Evolutionary conservation across 2,113 vertebrate genomes (phyloP), one percentile per base, ranked within the genome.

Genomic region (Willisornis vidua): DNA sequence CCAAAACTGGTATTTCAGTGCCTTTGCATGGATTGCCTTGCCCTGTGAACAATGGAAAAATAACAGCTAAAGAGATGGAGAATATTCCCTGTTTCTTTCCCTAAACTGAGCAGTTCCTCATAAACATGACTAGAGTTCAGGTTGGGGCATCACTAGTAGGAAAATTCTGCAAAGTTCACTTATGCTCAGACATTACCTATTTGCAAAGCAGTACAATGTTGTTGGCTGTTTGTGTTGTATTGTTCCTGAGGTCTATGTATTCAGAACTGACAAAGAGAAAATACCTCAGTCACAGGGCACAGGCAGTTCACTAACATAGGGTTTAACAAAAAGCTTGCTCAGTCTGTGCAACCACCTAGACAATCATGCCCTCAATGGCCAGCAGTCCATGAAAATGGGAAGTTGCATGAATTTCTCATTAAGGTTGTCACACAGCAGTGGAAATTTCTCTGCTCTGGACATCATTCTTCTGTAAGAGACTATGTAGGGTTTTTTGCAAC

Each of bases 401-500:
- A 48, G 3, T 22, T 19, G 8, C 16, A 6, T 29, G 23, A 66
- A 70, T 73, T 29, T 55, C 43, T 81, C 73, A 35, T 16, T 28
- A 31, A 79, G 19, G 17, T 37, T 79, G 52, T 35, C 61, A 45
- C 9, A 45, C 22, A 58, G 18, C 6, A 52, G 24, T 57, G 46
- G 31, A 92, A 72, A 43, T 39, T 5, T 49, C 41, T 68, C 46
- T 66, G 13, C 10, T 43, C 45, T 73, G 35, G 39, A 68, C 6
- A 5, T n/a, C 20, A 20, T 55, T 84, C 29, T 57, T 39, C 61
- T 52, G 0, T 39, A 29, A 45, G 72, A 45, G 6, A 52, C 45
- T 39, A 0, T 28, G 6, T 8, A 4, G 2, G 5, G 13, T 0
- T 0, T 4, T 52, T 61, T 67, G 16, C 17, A 67, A 5, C 31